Evolutionary conservation across 64 coral and sea anemone species (phyloP).

Genomic region (Platygyra sinensis): DNA sequence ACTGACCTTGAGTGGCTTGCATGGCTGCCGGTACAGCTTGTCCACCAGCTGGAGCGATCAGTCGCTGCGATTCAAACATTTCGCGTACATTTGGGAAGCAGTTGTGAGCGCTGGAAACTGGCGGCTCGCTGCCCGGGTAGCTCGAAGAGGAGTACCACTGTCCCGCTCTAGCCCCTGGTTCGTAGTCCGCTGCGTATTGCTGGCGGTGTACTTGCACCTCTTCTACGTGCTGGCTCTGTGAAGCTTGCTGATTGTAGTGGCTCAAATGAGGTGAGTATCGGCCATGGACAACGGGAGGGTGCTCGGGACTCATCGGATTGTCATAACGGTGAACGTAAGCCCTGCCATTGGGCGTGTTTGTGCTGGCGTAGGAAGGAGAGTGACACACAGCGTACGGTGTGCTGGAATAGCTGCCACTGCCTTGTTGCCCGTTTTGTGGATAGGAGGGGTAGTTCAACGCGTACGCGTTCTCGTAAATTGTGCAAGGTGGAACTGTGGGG

Average conservation of each 20-base stretch:
- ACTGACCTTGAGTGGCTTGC: conserved; percentile 79
- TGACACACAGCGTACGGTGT: conserved; percentile 39
- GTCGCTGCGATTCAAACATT: conserved; percentile 80
- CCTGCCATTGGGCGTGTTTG: conserved; percentile 53
- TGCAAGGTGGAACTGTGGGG: conserved; percentile 62
- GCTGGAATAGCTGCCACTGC: conserved; percentile 34
- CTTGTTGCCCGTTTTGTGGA: conserved; percentile 40
- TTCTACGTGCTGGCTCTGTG: conserved; percentile 38
- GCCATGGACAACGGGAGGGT: conserved; percentile 39
- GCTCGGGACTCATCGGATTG: conserved; percentile 31
- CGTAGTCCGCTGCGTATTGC: conserved; percentile 55
- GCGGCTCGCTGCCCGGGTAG: conserved; percentile 18
- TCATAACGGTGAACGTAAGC: conserved; percentile 49
- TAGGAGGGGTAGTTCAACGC: conserved; percentile 43
- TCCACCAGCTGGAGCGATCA: conserved; percentile 53
- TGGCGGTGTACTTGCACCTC: conserved; percentile 66
- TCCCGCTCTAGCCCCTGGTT: conserved; percentile 16
- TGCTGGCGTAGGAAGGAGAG: conserved; percentile 49
- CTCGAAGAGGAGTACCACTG: conserved; percentile 40
- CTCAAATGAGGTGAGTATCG: conserved; percentile 87
- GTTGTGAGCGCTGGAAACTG: conserved; percentile 33
- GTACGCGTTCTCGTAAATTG: conserved; percentile 43
- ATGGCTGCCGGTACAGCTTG: conserved; percentile 32
- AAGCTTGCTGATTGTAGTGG: conserved; percentile 76
- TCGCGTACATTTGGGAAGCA: conserved; percentile 79